Percentiles rank a stretch among this genome's conserved stretches.
These are phyloP conservation scores for Cataglyphis rosenhaueri DNA, from an alignment of 2,888 invertebrate species.

Conservation along the genomic window DNA sequence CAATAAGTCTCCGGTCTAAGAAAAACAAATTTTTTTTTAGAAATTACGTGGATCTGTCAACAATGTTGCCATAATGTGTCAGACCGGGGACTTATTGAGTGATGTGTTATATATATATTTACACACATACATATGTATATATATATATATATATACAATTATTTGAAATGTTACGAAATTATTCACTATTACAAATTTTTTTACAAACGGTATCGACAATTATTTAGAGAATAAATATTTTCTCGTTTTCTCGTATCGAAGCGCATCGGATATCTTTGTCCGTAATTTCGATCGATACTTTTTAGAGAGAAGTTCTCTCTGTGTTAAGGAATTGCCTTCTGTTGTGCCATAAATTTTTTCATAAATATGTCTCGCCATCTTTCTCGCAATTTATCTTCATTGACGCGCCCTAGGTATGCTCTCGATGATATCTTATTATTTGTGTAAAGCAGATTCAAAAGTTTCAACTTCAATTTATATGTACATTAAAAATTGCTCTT, in stretches of 20 bases:
- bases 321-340: slow-evolving; percentile 57
- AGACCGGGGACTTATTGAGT: too few species aligned
- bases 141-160: too few species aligned
- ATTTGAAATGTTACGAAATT: background rate
- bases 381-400: slow-evolving; percentile 33
- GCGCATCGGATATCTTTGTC: slow-evolving; percentile 59
- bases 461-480: slow-evolving; percentile 20
- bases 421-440: slow-evolving; percentile 34
- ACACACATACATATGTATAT: too few species aligned
- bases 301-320: slow-evolving; percentile 57
- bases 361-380: background rate
- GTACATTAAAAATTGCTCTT: background rate
- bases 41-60: too few species aligned
- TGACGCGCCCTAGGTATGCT: background rate
- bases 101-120: too few species aligned
- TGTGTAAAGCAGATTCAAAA: background rate
- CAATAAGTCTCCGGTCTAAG: too few species aligned
- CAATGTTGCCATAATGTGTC: too few species aligned
- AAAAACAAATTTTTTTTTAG: too few species aligned
- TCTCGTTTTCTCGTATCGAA: slow-evolving; percentile 8
- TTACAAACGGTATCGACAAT: background rate
- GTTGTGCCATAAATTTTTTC: slow-evolving; percentile 68
- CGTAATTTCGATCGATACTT: slow-evolving; percentile 77
- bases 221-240: background rate
- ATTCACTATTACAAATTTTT: background rate